Percentiles rank a stretch among this genome's conserved stretches.
Conservation (phyloP, 1,140 invertebrate species). For the Papilio glaucus region DNA sequence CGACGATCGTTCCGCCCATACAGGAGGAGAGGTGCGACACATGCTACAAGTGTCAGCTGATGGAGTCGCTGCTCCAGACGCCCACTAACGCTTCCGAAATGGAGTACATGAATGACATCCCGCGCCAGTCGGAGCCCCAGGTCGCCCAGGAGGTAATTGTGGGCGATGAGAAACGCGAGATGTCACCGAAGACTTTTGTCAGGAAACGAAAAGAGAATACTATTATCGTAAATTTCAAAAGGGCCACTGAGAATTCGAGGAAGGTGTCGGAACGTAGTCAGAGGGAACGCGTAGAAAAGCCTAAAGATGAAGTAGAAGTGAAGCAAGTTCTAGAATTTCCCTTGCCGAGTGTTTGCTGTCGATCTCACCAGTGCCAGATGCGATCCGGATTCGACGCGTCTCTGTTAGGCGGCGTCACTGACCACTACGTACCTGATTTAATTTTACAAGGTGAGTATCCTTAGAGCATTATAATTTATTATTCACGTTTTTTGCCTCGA, state of each 20-base stretch:
- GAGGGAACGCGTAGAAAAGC: background rate
- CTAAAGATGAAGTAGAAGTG: constrained; percentile 51
- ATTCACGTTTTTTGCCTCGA: background rate
- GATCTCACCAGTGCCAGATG: constrained; percentile 26
- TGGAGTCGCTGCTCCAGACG: constrained; percentile 84
- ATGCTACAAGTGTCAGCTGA: constrained; percentile 79
- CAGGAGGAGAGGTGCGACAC: constrained; percentile 80
- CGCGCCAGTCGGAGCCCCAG: constrained; percentile 76
- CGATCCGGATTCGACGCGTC: constrained; percentile 70
- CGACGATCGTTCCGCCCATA: constrained; percentile 72
- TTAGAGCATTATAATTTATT: too few species aligned
- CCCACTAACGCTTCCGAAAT: constrained; percentile 88
- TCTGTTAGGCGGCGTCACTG: constrained; percentile 86
- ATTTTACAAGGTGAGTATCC: constrained; percentile 72
- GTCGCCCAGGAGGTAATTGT: constrained; percentile 73
- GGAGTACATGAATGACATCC: constrained; percentile 86
- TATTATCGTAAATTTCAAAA: constrained; percentile 68
- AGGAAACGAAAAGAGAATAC: constrained; percentile 75
- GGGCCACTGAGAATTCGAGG: constrained; percentile 16
- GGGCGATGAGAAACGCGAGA: constrained; percentile 53
- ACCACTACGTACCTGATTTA: constrained; percentile 90
- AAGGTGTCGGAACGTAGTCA: background rate
- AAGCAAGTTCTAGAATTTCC: constrained; percentile 85
- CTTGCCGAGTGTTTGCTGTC: constrained; percentile 72
- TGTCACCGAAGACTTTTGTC: constrained; percentile 73